phyloP scores from a whole-genome alignment of 2,113 vertebrate species.

The Aldabrachelys gigantea region DNA sequence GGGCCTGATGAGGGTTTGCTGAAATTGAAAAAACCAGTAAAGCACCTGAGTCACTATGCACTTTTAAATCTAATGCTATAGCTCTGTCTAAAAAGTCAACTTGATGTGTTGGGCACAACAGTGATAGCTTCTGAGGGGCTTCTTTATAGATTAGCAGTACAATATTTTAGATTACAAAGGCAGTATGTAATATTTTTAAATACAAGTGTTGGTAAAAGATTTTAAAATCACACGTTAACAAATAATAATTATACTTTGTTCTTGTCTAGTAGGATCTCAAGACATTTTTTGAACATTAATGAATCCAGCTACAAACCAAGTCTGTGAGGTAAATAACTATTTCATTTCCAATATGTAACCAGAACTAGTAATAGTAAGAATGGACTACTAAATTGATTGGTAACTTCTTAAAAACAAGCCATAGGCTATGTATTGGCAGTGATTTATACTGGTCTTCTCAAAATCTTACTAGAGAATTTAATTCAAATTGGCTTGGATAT shows the following conservation, averaged over 20 bases:
- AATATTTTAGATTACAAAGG: background rate
- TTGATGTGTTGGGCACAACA: background rate
- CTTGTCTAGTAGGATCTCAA: background rate
- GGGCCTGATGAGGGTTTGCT: background rate
- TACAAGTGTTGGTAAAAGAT: background rate
- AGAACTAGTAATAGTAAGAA: background rate
- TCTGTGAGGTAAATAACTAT: background rate
- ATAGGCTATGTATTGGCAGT: background rate
- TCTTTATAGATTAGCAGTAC: background rate
- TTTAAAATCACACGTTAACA: background rate
- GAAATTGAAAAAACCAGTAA: background rate
- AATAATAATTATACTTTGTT: background rate
- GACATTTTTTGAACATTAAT: background rate
- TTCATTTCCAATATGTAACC: background rate
- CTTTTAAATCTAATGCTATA: background rate
- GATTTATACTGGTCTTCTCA: background rate
- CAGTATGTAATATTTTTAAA: background rate
- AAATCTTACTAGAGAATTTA: background rate
- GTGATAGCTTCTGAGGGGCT: background rate
- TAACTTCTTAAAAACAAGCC: background rate
- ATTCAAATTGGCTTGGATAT: background rate
- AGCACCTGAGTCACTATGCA: background rate
- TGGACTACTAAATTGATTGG: background rate
- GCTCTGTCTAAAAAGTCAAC: background rate
- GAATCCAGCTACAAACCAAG: background rate